phyloP scores from a whole-genome alignment of 2,113 vertebrate genomes.

The Murina feae region DNA sequence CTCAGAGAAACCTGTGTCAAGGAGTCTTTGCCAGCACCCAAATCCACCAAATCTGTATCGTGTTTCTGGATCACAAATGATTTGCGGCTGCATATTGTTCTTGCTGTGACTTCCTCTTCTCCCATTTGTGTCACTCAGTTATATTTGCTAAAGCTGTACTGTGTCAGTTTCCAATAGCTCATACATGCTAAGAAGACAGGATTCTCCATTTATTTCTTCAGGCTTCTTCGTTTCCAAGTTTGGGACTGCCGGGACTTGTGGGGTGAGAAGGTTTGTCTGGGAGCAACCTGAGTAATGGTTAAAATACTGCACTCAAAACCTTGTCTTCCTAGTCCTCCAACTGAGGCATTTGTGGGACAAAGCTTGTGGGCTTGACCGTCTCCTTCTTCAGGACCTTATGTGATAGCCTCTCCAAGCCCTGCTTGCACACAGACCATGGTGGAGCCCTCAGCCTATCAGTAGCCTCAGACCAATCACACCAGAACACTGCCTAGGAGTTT shows the following conservation, averaged over 20 bases:
- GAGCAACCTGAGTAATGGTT: background rate
- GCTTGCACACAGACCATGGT: background rate
- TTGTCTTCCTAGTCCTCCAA: background rate
- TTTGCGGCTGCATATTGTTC: background rate
- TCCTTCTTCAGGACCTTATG: background rate
- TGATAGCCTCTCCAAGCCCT: background rate
- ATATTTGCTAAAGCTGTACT: background rate
- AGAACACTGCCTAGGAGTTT: no score
- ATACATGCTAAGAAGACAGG: background rate
- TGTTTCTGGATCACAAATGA: background rate
- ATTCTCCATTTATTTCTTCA: background rate
- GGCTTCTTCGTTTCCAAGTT: background rate
- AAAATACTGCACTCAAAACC: background rate
- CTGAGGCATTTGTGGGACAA: background rate
- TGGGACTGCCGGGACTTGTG: background rate
- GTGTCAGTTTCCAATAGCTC: background rate
- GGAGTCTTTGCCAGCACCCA: background rate
- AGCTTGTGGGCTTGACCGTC: background rate
- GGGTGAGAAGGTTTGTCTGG: background rate
- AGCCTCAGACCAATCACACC: background rate
- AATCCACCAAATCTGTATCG: background rate
- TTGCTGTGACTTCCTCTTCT: background rate
- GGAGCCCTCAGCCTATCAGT: background rate
- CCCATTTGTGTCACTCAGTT: background rate
- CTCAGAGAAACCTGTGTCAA: background rate